These are phyloP conservation scores for Volucella inanis DNA, from an alignment of 2,888 invertebrate genomes.

Conservation along the genomic window DNA sequence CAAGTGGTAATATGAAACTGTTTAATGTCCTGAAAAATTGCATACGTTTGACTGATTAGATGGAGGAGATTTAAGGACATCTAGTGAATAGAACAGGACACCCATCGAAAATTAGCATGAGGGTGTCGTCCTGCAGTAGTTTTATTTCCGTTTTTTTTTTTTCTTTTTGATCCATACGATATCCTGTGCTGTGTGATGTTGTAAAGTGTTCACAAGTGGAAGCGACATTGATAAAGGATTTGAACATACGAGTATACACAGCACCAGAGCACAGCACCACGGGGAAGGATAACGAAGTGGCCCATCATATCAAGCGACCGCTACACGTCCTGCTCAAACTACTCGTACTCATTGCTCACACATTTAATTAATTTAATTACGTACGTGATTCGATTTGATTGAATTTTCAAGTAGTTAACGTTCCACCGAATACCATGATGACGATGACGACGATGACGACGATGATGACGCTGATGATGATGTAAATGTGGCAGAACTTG, in stretches of 20 bases:
- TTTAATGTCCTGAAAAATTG: conserved; percentile 74
- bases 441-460: conserved; percentile 47
- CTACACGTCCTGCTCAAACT: conserved; percentile 3
- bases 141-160: conserved; percentile 47
- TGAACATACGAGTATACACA: conserved; percentile 35
- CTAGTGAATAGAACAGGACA: conserved; percentile 1
- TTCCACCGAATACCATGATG: conserved; percentile 41
- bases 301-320: conserved; percentile 50
- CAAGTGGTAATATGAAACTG: conserved; percentile 69
- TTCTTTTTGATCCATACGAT: conserved; percentile 52
- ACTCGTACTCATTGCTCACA: conserved; percentile 37
- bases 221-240: conserved; percentile 58
- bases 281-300: conserved; percentile 63
- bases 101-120: conserved; percentile 61
- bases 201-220: conserved; percentile 51
- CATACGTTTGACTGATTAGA: conserved; percentile 71
- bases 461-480: conserved; percentile 36
- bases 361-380: conserved; percentile 75
- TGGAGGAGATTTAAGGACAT: conserved; percentile 11
- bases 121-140: conserved; percentile 28
- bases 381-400: conserved; percentile 73
- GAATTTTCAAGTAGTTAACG: conserved; percentile 71
- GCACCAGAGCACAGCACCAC: conserved; percentile 1
- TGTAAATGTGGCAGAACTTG: too few relatives aligned
- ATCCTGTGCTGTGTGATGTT: conserved; percentile 46